Conservation (phyloP, 2,888 invertebrate genomes). For the Siphlonurus alternatus region DNA sequence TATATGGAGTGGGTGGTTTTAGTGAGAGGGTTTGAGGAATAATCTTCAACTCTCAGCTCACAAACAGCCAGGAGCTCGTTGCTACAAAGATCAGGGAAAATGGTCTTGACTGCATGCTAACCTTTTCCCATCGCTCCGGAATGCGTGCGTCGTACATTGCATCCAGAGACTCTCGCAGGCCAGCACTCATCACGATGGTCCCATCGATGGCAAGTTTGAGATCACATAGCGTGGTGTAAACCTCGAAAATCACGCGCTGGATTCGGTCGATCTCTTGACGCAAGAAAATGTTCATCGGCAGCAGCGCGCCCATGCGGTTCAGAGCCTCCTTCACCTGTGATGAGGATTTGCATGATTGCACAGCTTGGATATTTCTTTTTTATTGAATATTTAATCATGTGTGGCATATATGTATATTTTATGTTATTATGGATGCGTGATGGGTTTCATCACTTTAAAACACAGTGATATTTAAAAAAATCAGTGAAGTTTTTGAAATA, state of each 20-base stretch:
- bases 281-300: conserved; percentile 93
- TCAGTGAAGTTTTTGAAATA: too few relatives aligned
- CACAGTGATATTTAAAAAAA: too few relatives aligned
- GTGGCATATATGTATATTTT: background rate
- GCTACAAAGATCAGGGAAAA: background rate
- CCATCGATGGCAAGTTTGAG: conserved; percentile 92
- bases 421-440: too few relatives aligned
- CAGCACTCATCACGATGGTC: conserved; percentile 92
- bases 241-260: conserved; percentile 61
- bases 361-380: background rate
- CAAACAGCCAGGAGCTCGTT: background rate
- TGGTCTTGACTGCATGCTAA: too few relatives aligned
- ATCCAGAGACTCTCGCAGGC: conserved; percentile 70
- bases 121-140: conserved; percentile 82
- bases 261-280: conserved; percentile 60
- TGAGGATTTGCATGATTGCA: too few relatives aligned
- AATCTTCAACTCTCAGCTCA: too few relatives aligned
- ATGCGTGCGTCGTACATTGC: conserved; percentile 95
- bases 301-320: conserved; percentile 75
- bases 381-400: background rate
- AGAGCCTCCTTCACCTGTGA: conserved; percentile 59
- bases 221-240: conserved; percentile 62
- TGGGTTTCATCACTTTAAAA: too few relatives aligned
- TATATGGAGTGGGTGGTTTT: too few relatives aligned
- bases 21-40: too few relatives aligned